Conservation (phyloP, 2,797 vertebrate species). For the Myotis daubentonii region DNA sequence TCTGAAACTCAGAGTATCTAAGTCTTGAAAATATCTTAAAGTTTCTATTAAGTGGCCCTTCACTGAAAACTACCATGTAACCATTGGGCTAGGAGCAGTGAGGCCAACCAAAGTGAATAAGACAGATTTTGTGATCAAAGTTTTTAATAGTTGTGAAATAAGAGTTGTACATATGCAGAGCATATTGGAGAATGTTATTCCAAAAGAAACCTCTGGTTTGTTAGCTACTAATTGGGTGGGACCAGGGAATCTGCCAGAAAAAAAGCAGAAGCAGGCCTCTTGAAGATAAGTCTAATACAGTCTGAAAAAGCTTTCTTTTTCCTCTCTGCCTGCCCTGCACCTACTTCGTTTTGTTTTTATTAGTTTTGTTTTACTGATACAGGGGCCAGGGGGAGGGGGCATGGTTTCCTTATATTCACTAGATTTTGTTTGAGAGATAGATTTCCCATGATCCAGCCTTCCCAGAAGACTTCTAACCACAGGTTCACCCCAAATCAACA, state of each 20-base stretch:
- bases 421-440: slow-evolving; percentile 1
- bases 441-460: not conserved
- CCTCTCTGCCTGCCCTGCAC: not conserved
- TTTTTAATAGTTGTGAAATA: not conserved
- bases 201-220: not conserved
- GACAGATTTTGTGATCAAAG: not conserved
- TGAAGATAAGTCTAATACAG: not conserved
- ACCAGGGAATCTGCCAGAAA: not conserved
- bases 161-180: not conserved
- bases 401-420: not conserved
- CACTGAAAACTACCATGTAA: not conserved
- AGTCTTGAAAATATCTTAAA: slow-evolving; percentile 11
- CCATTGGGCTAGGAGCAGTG: not conserved
- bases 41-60: not conserved
- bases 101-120: not conserved
- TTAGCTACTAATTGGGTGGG: not conserved
- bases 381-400: not conserved
- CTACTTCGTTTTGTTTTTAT: not conserved
- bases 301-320: slow-evolving; percentile 28
- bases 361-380: not conserved
- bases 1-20: not conserved
- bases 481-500: not conserved
- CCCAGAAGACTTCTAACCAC: not conserved
- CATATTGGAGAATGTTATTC: not conserved
- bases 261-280: not conserved